phyloP scores from a whole-genome alignment of 2,113 vertebrate species.

The Anguilla japonica region DNA sequence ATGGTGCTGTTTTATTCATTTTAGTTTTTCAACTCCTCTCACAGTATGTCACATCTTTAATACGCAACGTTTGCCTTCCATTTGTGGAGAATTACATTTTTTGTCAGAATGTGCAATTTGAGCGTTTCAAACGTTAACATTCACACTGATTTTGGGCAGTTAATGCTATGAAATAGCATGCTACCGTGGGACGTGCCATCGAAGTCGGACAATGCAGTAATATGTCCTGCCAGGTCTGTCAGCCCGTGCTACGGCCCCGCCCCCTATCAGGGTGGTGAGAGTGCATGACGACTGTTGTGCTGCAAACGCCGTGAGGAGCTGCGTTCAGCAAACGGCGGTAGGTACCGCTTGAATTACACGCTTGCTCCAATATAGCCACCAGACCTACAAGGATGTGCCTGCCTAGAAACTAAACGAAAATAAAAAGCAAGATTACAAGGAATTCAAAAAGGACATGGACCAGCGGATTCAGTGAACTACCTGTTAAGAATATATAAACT shows the following conservation, averaged over 20 bases:
- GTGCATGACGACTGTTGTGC: constrained; percentile 13
- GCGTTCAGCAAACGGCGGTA: not conserved
- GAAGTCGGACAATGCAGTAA: not conserved
- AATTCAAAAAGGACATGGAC: constrained; percentile 6
- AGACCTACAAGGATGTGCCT: not conserved
- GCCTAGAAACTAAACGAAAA: not conserved
- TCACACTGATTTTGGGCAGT: not conserved
- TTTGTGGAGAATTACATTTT: no score
- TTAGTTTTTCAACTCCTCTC: no score
- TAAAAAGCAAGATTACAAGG: not conserved
- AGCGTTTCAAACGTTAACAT: no score
- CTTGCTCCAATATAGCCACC: not conserved
- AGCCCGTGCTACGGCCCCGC: not conserved
- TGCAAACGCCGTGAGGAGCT: not conserved
- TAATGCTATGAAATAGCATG: not conserved
- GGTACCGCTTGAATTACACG: not conserved
- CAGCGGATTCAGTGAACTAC: not conserved
- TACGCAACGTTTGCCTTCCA: no score
- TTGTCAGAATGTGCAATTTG: no score
- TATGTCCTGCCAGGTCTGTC: not conserved
- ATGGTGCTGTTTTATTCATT: no score
- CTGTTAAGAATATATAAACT: not conserved
- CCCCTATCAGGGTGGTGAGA: not conserved
- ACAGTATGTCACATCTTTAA: no score
- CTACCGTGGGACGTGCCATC: not conserved